phyloP scores from a whole-genome alignment of 2,888 invertebrate species.

The Habroteleia sp. region DNA sequence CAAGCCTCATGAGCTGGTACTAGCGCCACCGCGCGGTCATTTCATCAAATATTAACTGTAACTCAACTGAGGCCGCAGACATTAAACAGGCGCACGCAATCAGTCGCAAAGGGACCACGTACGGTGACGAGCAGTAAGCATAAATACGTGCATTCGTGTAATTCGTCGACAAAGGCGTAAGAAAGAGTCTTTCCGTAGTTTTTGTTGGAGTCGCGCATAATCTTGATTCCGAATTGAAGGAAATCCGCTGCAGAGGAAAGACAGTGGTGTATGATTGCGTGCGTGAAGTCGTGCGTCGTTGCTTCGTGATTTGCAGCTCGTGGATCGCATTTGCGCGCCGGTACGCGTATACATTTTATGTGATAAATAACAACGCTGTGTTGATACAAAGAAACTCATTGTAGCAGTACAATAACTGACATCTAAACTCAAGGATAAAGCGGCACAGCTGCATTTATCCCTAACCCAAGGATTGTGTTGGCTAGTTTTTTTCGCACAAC shows the following conservation, averaged over 20 bases:
- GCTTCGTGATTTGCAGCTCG: not conserved
- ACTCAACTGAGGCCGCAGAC: constrained; percentile 17
- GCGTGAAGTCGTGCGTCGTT: constrained; percentile 9
- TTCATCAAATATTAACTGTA: not conserved
- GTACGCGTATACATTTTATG: constrained; percentile 9
- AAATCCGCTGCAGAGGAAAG: not conserved
- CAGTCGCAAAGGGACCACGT: constrained; percentile 75
- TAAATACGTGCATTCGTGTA: constrained; percentile 45
- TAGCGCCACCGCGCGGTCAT: constrained; percentile 15
- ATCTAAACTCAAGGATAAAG: constrained; percentile 20
- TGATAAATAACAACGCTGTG: constrained; percentile 22
- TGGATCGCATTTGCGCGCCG: constrained; percentile 29
- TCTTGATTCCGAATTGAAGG: not conserved
- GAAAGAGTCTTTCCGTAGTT: not conserved
- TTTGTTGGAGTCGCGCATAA: constrained; percentile 14
- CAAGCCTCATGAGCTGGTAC: not conserved
- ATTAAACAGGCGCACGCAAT: constrained; percentile 56
- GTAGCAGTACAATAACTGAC: not conserved
- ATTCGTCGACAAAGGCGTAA: constrained; percentile 54
- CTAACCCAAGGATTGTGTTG: constrained; percentile 55
- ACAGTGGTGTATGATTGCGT: constrained; percentile 30
- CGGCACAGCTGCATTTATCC: constrained; percentile 10
- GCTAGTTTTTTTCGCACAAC: constrained; percentile 72
- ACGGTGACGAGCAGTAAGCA: constrained; percentile 67
- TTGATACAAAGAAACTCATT: constrained; percentile 17